Evolutionary conservation across 1,140 invertebrate genomes (phyloP).

Genomic region (Danaus plexippus): DNA sequence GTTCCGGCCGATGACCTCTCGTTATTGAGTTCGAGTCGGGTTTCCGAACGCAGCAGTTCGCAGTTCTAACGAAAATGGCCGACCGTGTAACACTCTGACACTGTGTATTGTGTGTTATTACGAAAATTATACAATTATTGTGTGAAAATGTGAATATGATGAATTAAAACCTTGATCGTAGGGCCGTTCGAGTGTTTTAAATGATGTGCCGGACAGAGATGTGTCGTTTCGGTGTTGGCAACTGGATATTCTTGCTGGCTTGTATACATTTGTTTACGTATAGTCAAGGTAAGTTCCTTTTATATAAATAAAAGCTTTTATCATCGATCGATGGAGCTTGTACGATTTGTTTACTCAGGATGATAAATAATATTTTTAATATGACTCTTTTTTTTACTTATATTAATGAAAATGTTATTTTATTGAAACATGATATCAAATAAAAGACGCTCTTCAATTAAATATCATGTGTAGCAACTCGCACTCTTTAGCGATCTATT

Average conservation of each 20-base stretch:
- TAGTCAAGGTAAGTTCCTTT: constrained; percentile 62
- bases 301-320: constrained; percentile 58
- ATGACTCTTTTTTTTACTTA: neutral
- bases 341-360: neutral
- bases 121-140: constrained; percentile 49
- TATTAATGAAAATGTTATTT: neutral
- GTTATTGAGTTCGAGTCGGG: constrained; percentile 60
- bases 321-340: constrained; percentile 43
- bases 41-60: constrained; percentile 47
- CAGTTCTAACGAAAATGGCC: constrained; percentile 61
- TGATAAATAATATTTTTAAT: constrained; percentile 2
- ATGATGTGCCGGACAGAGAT: constrained; percentile 67
- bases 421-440: constrained; percentile 16
- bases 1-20: constrained; percentile 64
- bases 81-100: constrained; percentile 30
- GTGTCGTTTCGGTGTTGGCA: constrained; percentile 55
- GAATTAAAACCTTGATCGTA: constrained; percentile 65
- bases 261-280: constrained; percentile 68
- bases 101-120: constrained; percentile 30
- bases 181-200: constrained; percentile 49
- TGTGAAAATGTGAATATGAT: constrained; percentile 67
- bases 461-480: too few relatives aligned
- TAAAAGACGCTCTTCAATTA: too few relatives aligned
- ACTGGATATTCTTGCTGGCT: constrained; percentile 66
- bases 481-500: constrained; percentile 30